phyloP scores from a whole-genome alignment of 2,888 invertebrate genomes.

The Chrysodeixis includens region DNA sequence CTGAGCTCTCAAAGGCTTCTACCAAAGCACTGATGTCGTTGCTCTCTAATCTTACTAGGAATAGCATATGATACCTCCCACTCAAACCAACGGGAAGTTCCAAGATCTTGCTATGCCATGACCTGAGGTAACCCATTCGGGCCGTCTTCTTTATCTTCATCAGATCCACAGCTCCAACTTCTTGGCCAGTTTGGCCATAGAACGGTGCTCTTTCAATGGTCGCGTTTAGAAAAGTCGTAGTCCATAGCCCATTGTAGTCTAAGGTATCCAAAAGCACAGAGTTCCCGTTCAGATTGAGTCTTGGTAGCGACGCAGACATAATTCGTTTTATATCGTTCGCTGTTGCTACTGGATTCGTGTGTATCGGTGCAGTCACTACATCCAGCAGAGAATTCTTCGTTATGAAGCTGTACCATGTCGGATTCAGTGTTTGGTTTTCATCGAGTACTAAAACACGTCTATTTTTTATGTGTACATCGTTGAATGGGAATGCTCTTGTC shows the following conservation, averaged over 20 bases:
- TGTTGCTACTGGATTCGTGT: conserved; percentile 25
- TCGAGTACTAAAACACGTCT: conserved; percentile 54
- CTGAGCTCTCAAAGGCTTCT: neutral
- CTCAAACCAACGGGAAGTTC: conserved; percentile 53
- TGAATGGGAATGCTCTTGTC: conserved; percentile 17
- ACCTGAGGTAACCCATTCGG: conserved; percentile 32
- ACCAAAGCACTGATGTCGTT: conserved; percentile 11
- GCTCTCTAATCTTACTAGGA: conserved; percentile 26
- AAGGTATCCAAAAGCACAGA: conserved; percentile 57
- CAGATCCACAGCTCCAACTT: conserved; percentile 53
- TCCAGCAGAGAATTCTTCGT: conserved; percentile 37
- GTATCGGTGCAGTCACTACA: conserved; percentile 43
- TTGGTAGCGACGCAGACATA: conserved; percentile 34
- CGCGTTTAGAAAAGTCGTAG: conserved; percentile 51
- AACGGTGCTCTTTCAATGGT: conserved; percentile 50
- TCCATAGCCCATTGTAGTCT: conserved; percentile 56
- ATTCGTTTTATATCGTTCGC: conserved; percentile 30
- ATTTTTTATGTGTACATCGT: conserved; percentile 45
- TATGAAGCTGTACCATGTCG: conserved; percentile 50
- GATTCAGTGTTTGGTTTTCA: conserved; percentile 41
- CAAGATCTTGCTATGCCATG: conserved; percentile 31
- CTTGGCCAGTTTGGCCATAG: conserved; percentile 42
- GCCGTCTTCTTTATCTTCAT: conserved; percentile 51
- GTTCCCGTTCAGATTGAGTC: conserved; percentile 51
- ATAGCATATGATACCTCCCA: conserved; percentile 48